Evolutionary conservation across 2,797 vertebrate genomes (phyloP).

Genomic region (Pseudochirops corinnae): DNA sequence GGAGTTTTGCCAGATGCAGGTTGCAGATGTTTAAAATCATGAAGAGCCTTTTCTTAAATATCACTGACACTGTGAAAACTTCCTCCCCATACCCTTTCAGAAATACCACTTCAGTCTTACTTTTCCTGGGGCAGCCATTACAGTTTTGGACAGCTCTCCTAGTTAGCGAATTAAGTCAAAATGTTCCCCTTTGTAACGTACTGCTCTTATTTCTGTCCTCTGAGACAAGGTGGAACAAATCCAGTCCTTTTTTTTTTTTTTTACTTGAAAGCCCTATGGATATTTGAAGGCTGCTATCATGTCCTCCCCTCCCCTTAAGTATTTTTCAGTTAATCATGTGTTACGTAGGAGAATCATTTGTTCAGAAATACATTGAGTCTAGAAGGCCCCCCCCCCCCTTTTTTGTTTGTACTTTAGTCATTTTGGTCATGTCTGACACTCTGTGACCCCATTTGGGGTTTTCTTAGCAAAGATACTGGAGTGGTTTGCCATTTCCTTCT

Average conservation of each 20-base stretch:
- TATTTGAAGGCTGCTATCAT: not conserved
- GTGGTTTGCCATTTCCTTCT: not conserved
- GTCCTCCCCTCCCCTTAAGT: not conserved
- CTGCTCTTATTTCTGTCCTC: not conserved
- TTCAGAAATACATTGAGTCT: not conserved
- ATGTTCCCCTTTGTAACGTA: not conserved
- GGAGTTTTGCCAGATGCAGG: not conserved
- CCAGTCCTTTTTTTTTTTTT: not conserved
- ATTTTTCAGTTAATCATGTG: not conserved
- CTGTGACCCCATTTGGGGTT: not conserved
- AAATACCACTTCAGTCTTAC: not conserved
- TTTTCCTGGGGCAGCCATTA: not conserved
- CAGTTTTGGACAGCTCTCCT: not conserved
- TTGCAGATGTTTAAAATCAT: not conserved
- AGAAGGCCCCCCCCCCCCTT: not conserved
- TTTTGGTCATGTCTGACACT: not conserved
- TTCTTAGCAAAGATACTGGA: not conserved
- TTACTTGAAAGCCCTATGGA: not conserved
- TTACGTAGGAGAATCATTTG: not conserved
- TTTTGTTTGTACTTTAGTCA: not conserved
- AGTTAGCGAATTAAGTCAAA: not conserved
- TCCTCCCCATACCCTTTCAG: constrained; percentile 35
- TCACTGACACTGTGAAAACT: constrained; percentile 52
- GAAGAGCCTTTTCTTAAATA: constrained; percentile 55
- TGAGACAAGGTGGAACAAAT: not conserved